phyloP scores from a whole-genome alignment of 2,888 invertebrate genomes.

The Rhimphoctona megacephalus region DNA sequence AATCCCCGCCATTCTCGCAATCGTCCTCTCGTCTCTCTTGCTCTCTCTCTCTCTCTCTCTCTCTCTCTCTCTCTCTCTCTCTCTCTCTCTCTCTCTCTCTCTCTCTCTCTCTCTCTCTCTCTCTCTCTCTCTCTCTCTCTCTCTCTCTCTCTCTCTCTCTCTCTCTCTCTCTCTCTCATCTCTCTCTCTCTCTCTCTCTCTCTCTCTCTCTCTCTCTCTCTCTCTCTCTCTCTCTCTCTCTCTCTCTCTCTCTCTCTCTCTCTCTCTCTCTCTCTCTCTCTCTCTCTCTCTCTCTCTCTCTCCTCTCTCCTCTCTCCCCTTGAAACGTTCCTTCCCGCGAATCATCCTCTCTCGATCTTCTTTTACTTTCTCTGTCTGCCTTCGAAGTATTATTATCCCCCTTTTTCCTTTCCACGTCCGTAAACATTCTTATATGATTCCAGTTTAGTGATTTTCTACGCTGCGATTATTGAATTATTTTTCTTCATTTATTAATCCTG shows the following conservation, averaged over 20 bases:
- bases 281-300: background rate
- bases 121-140: background rate
- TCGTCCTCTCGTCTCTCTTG: slow-evolving; percentile 25
- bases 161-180: slow-evolving; percentile 18
- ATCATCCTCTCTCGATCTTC: slow-evolving; percentile 5
- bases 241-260: slow-evolving; percentile 26
- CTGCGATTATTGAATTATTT: slow-evolving; percentile 1
- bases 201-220: slow-evolving; percentile 24
- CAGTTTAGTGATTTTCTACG: slow-evolving; percentile 36
- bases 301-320: slow-evolving; percentile 28
- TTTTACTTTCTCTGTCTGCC: slow-evolving; percentile 33
- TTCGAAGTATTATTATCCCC: slow-evolving; percentile 78
- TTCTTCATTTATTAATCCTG: background rate
- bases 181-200: background rate
- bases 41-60: too few relatives aligned
- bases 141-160: background rate
- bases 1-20: slow-evolving; percentile 55
- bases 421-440: slow-evolving; percentile 78
- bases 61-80: slow-evolving; percentile 23
- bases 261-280: background rate
- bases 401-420: slow-evolving; percentile 77
- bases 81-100: background rate
- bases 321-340: slow-evolving; percentile 51
- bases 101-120: slow-evolving; percentile 1
- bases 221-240: background rate